These are phyloP conservation scores for Meliscaeva auricollis DNA, from an alignment of 2,888 invertebrate species.

Conservation along the genomic window DNA sequence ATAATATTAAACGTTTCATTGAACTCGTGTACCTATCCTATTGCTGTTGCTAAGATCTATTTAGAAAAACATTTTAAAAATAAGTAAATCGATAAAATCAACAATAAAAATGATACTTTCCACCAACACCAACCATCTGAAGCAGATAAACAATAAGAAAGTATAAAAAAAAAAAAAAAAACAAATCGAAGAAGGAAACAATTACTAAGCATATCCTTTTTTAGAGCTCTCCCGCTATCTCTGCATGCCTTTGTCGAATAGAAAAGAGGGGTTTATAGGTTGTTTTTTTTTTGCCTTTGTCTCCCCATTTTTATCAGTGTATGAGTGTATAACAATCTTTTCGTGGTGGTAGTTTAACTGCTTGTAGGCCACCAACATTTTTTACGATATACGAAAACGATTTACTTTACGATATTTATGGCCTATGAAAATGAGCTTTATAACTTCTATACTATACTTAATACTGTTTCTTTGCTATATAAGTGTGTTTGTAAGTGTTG, in stretches of 20 bases:
- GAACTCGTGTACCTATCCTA: not conserved
- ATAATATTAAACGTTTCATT: conserved; percentile 12
- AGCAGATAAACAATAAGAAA: not conserved
- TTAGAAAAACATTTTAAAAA: conserved; percentile 22
- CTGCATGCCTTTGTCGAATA: conserved; percentile 21
- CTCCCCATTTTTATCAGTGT: conserved; percentile 37
- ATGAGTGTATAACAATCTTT: conserved; percentile 37
- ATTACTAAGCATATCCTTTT: conserved; percentile 51
- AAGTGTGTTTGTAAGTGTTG: not conserved
- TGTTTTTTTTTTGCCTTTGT: conserved; percentile 36
- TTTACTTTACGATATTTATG: conserved; percentile 75
- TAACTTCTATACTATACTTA: no score
- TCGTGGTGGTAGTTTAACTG: conserved; percentile 66
- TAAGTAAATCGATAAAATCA: conserved; percentile 47
- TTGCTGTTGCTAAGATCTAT: not conserved
- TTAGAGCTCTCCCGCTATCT: not conserved
- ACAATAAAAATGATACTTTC: conserved; percentile 8
- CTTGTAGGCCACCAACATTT: conserved; percentile 77
- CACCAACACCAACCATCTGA: conserved; percentile 14
- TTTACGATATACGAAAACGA: conserved; percentile 75
- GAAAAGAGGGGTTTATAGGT: conserved; percentile 13
- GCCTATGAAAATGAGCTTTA: conserved; percentile 75
- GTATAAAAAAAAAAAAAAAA: not conserved
- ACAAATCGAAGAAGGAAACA: conserved; percentile 52
- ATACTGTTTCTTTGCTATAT: not conserved